phyloP scores from a whole-genome alignment of 2,113 vertebrate genomes.

The Triplophysa dalaica region DNA sequence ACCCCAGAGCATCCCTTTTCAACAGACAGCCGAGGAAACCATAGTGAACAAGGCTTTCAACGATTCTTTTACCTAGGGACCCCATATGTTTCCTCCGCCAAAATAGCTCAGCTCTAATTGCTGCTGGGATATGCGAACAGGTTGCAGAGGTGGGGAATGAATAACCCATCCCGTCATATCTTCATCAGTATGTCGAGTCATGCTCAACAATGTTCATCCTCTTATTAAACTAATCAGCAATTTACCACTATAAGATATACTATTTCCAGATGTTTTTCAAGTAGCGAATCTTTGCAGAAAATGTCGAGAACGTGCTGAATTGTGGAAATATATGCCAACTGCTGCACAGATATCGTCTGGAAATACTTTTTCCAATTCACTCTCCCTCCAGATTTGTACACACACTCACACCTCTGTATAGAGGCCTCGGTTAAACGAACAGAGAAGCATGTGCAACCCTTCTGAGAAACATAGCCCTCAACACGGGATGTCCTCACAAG shows the following conservation, averaged over 20 bases:
- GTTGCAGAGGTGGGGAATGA: slow-evolving; percentile 29
- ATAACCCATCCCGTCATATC: slow-evolving; percentile 25
- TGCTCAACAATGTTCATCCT: slow-evolving; percentile 24
- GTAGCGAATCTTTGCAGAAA: background rate
- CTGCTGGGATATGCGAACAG: slow-evolving; percentile 24
- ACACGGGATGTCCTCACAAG: background rate
- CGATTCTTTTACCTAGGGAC: background rate
- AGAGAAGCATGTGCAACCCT: background rate
- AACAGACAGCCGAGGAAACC: slow-evolving; percentile 4
- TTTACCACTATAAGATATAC: background rate
- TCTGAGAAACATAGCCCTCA: background rate
- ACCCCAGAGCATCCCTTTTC: background rate
- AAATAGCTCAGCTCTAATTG: slow-evolving; percentile 31
- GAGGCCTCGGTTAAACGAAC: background rate
- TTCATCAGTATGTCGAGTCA: slow-evolving; percentile 28
- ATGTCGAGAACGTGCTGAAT: slow-evolving; percentile 25
- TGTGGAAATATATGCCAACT: background rate
- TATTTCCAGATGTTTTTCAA: slow-evolving; percentile 1
- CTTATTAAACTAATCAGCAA: slow-evolving; percentile 29
- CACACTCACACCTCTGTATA: background rate
- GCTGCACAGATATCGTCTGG: slow-evolving; percentile 19
- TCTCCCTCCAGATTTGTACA: background rate
- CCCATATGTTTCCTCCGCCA: slow-evolving; percentile 33
- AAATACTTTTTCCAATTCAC: slow-evolving; percentile 15
- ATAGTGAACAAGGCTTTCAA: background rate